These are phyloP conservation scores for Agriopis marginaria DNA, from an alignment of 2,888 invertebrate species.

Conservation along the genomic window DNA sequence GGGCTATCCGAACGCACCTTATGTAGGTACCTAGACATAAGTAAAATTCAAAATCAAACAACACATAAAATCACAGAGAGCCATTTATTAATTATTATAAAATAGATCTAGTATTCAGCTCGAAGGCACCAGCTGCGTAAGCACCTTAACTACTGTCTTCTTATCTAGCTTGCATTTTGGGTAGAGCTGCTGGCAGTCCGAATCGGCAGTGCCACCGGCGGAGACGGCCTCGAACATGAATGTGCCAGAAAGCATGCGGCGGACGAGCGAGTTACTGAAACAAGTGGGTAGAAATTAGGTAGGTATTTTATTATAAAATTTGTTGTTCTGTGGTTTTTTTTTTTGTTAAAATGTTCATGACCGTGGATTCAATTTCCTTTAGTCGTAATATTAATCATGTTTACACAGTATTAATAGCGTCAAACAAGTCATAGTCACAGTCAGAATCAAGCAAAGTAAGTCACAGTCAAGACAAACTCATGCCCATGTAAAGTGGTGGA, in stretches of 20 bases:
- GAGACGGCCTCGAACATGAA: slow-evolving; percentile 90
- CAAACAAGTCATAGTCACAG: no score
- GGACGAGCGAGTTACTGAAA: slow-evolving; percentile 89
- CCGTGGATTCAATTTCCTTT: no score
- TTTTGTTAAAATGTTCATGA: no score
- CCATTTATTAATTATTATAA: slow-evolving; percentile 28
- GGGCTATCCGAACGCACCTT: no score
- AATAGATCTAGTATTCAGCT: slow-evolving; percentile 14
- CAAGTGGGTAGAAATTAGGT: not conserved
- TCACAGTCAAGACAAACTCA: no score
- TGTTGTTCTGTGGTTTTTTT: no score
- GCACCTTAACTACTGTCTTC: slow-evolving; percentile 88
- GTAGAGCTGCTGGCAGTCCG: slow-evolving; percentile 86
- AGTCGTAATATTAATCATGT: no score
- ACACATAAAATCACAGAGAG: slow-evolving; percentile 1
- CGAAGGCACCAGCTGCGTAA: slow-evolving; percentile 89
- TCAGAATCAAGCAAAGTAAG: no score
- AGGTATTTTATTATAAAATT: no score
- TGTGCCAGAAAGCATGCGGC: slow-evolving; percentile 90
- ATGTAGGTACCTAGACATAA: no score
- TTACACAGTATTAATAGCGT: no score
- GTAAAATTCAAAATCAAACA: not conserved
- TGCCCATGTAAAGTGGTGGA: no score
- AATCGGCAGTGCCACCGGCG: slow-evolving; percentile 87
- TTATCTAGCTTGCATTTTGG: slow-evolving; percentile 89